phyloP scores from a whole-genome alignment of 1,140 invertebrate genomes.

The Harpegnathos saltator region DNA sequence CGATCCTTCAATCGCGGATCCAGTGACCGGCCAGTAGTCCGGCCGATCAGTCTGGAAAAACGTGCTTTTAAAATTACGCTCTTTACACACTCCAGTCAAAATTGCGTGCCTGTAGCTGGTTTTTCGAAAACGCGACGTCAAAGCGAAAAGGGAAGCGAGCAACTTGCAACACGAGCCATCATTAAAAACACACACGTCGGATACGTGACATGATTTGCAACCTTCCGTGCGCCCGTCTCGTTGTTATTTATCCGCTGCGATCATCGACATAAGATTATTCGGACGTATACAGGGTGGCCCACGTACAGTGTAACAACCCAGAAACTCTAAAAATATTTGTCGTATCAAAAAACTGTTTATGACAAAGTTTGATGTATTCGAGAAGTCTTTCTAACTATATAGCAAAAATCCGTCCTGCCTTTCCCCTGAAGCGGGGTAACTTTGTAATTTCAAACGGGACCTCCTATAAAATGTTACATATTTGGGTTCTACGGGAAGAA shows the following conservation, averaged over 20 bases:
- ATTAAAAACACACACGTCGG: slow-evolving; percentile 41
- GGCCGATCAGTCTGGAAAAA: slow-evolving; percentile 1
- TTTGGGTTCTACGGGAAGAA: too few species aligned
- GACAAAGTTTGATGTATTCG: too few species aligned
- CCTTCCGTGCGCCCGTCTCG: not conserved
- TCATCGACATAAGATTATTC: too few species aligned
- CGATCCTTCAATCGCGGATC: slow-evolving; percentile 58
- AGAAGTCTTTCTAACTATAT: too few species aligned
- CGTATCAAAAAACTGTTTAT: too few species aligned
- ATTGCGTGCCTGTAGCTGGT: slow-evolving; percentile 9
- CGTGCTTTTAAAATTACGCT: slow-evolving; percentile 55
- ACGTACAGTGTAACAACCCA: too few species aligned
- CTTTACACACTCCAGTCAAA: slow-evolving; percentile 29
- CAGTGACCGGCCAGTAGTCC: slow-evolving; percentile 9
- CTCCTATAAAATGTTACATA: too few species aligned
- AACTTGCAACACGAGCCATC: slow-evolving; percentile 2
- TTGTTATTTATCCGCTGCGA: not conserved
- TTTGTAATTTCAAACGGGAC: too few species aligned
- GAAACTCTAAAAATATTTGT: too few species aligned
- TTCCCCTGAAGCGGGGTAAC: too few species aligned
- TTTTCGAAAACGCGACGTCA: slow-evolving; percentile 19
- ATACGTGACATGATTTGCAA: slow-evolving; percentile 36
- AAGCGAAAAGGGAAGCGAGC: slow-evolving; percentile 1
- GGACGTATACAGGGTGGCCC: too few species aligned
- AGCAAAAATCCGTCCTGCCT: too few species aligned